Base-by-base conservation (phyloP, 2,888 invertebrate species). In the Aradus depressus region DNA sequence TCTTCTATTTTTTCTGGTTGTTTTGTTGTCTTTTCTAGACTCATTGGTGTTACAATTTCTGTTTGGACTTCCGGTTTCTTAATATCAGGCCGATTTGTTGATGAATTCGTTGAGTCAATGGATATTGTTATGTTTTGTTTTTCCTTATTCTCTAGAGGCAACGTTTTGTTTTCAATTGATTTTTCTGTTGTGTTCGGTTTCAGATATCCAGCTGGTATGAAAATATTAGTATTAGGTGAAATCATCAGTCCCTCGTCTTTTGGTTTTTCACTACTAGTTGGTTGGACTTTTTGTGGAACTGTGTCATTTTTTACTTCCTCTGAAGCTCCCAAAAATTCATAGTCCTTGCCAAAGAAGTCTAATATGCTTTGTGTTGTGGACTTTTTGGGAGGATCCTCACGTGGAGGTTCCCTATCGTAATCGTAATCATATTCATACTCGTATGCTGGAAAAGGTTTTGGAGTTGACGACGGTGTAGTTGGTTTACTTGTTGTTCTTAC, bases 351-450 rank as follows among this genome's bases (percentile, higher is more conserved):
- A 14, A 47, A 47, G 12, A 47, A 47, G 19, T 47, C 47, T 26
- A 47, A 19, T 4, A 47, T 47, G 16, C 26, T 47, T 10, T 47
- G 47, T 10, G 35, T 47, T 22, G 47, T 19, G 14, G 51, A 25
- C 16, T 42, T 49, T 34, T 53, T 37, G n/a, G 44, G 35, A 19
- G 50, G 47, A 26, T 51, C 51, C 21, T 51, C 51, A 19, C 6
- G 48, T 22, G 48, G 48, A 10, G 50, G 43, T 4, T 53, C 50
- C 22, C 44, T 50, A 19, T 50, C 55, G 31, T 58, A 54, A 28
- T 59, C 56, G 50, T 59, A 54, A 19, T 51, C 56, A 44, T 60
- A 59, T 54, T 60, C 56, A 19, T 58, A 57, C 35, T 55, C 54
- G 31, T 50, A 56, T 19, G 57, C 48, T 34, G 52, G 32, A 21